These are phyloP conservation scores for Oostethus manadensis DNA, from an alignment of 2,113 vertebrate genomes.

Conservation along the genomic window DNA sequence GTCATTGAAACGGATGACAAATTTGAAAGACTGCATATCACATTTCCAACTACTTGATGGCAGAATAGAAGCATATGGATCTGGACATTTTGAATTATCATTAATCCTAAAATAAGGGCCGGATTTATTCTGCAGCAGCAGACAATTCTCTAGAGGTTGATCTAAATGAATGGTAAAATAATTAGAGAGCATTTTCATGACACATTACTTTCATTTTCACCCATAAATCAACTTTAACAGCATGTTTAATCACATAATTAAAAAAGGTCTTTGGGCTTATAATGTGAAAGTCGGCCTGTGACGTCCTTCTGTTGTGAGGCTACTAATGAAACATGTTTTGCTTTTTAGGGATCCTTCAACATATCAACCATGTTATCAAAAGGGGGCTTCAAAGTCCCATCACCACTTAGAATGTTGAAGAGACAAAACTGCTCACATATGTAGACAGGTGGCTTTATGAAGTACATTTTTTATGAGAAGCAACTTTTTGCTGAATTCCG, in stretches of 20 bases:
- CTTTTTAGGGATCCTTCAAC: conserved; percentile 66
- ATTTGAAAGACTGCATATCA: conserved; percentile 14
- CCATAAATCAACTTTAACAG: conserved; percentile 55
- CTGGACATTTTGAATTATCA: conserved; percentile 25
- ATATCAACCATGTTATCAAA: conserved; percentile 71
- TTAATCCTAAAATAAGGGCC: conserved; percentile 45
- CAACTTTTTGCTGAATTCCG: conserved; percentile 21
- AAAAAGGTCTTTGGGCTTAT: conserved; percentile 21
- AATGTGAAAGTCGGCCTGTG: conserved; percentile 35
- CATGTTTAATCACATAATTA: conserved; percentile 58
- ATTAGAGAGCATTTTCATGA: conserved; percentile 49
- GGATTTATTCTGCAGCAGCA: conserved; percentile 39
- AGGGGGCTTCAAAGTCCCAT: conserved; percentile 60
- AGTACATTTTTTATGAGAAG: conserved; percentile 33
- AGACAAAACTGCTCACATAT: conserved; percentile 46
- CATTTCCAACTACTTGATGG: conserved; percentile 23
- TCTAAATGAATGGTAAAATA: conserved; percentile 60
- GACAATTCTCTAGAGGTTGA: conserved; percentile 37
- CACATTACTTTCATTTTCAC: conserved; percentile 53
- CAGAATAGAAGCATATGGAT: conserved; percentile 34
- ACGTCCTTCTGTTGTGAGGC: conserved; percentile 37
- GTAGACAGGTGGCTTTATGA: conserved; percentile 37
- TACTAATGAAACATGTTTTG: conserved; percentile 64
- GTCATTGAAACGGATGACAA: not conserved
- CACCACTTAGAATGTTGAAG: conserved; percentile 49